Percentiles rank a stretch among this genome's conserved stretches.
phyloP scores from a whole-genome alignment of 2,888 invertebrate genomes.

The Chrysolina haemoptera region DNA sequence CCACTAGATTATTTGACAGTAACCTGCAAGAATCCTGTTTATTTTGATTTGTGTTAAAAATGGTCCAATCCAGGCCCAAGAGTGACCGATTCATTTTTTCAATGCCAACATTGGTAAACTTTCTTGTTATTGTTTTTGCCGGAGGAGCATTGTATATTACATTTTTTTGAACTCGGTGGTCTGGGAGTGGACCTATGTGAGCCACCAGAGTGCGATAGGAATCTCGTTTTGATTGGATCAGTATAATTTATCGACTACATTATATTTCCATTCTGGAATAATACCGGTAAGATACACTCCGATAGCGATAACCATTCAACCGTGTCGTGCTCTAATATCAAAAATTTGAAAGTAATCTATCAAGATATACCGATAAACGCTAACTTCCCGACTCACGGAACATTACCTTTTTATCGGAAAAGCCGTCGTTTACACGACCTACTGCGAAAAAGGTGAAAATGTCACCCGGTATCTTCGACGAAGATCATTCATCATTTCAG shows the following conservation, averaged over 20 bases:
- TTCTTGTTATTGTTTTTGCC: too few species aligned
- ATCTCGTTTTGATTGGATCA: neutral
- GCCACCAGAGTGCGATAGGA: too few species aligned
- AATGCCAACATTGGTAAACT: too few species aligned
- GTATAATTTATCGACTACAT: neutral
- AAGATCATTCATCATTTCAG: conserved; percentile 13
- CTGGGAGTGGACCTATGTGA: too few species aligned
- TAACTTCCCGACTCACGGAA: conserved; percentile 2
- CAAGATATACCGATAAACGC: neutral
- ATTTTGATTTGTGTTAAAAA: too few species aligned
- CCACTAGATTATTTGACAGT: too few species aligned
- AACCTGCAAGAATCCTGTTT: too few species aligned
- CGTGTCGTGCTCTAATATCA: neutral
- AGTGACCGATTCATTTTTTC: too few species aligned
- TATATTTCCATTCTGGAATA: neutral
- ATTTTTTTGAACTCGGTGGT: too few species aligned
- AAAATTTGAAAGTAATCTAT: neutral
- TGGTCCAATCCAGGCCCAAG: too few species aligned
- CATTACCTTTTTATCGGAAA: conserved; percentile 8
- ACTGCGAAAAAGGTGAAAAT: neutral
- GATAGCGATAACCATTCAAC: neutral
- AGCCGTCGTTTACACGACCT: neutral
- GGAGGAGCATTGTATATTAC: too few species aligned
- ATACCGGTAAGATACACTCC: neutral
- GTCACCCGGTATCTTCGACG: neutral